These are phyloP conservation scores for Botia kubotai DNA, from an alignment of 2,797 vertebrate species.

Conservation along the genomic window DNA sequence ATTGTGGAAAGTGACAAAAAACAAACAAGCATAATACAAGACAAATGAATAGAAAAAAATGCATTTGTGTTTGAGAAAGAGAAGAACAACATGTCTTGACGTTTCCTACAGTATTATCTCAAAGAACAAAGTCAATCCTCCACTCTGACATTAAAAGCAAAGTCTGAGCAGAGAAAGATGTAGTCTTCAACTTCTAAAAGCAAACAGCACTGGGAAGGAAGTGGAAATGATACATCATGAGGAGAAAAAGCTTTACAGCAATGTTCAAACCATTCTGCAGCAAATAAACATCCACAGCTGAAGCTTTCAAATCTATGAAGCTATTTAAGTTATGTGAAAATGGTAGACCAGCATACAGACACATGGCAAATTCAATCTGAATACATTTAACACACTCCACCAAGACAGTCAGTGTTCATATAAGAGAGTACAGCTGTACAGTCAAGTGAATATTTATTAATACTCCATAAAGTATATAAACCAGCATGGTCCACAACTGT, in stretches of 20 bases:
- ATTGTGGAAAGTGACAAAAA: neutral
- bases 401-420: slow-evolving; percentile 2
- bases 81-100: neutral
- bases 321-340: neutral
- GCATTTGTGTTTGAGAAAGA: neutral
- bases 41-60: neutral
- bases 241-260: neutral
- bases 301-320: slow-evolving; percentile 17
- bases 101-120: neutral
- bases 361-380: neutral
- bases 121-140: slow-evolving; percentile 7
- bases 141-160: slow-evolving; percentile 1
- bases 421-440: slow-evolving; percentile 3
- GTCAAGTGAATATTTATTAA: slow-evolving; percentile 2
- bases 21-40: neutral
- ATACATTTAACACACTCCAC: neutral
- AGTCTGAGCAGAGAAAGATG: slow-evolving; percentile 10
- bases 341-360: slow-evolving; percentile 3
- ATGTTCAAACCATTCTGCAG: slow-evolving; percentile 11
- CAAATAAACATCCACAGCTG: slow-evolving; percentile 24
- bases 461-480: slow-evolving; percentile 4
- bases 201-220: slow-evolving; percentile 24
- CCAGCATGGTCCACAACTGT: neutral
- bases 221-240: slow-evolving; percentile 7
- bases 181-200: slow-evolving; percentile 28